Evolutionary conservation across 2,888 invertebrate species (phyloP).

Genomic region (Brenthis hecate): DNA sequence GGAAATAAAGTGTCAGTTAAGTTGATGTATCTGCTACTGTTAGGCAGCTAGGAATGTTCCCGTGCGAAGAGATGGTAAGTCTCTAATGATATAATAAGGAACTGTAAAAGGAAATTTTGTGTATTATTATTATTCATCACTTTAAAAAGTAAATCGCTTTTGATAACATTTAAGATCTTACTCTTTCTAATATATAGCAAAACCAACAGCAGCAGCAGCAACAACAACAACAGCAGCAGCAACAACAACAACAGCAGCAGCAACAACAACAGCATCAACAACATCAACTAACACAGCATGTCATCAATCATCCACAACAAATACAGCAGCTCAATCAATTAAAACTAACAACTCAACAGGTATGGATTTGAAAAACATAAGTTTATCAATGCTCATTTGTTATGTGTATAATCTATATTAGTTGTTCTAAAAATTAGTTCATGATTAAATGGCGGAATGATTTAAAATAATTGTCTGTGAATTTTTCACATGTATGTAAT

Average conservation of each 20-base stretch:
- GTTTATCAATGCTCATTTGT: background rate
- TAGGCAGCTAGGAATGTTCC: too few species aligned
- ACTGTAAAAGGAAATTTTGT: too few species aligned
- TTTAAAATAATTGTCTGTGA: too few species aligned
- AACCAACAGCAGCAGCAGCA: conserved; percentile 58
- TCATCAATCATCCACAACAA: conserved; percentile 59
- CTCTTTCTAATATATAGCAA: conserved; percentile 47
- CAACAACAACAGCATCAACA: conserved; percentile 53
- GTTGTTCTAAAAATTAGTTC: background rate
- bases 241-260: background rate
- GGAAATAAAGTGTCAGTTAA: too few species aligned
- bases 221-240: background rate
- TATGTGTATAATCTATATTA: background rate
- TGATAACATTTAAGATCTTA: too few species aligned
- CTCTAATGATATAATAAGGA: too few species aligned
- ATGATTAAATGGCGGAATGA: too few species aligned
- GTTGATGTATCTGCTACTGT: too few species aligned
- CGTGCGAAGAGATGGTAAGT: too few species aligned
- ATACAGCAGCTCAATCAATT: conserved; percentile 60
- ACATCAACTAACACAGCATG: conserved; percentile 63
- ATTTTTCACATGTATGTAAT: too few species aligned
- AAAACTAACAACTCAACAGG: conserved; percentile 68
- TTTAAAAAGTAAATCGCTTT: too few species aligned
- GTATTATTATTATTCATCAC: too few species aligned
- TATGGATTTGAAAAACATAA: background rate